Conservation (phyloP, 1,140 invertebrate species). For the Drosophila malerkotliana region DNA sequence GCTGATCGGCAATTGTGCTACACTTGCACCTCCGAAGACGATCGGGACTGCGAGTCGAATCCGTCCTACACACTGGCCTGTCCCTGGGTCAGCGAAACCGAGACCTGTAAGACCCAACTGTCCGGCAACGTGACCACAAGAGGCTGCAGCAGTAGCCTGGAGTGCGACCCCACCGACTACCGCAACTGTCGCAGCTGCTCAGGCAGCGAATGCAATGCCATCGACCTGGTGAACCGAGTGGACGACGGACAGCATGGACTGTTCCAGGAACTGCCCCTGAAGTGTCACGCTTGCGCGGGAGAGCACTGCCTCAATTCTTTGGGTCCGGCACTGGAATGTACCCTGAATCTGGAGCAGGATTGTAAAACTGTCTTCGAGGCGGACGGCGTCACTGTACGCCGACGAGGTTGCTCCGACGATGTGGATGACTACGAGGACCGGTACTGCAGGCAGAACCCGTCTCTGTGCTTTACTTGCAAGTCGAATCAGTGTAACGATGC, state of each 20-base stretch:
- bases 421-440: conserved; percentile 75
- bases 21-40: conserved; percentile 67
- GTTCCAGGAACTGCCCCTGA: conserved; percentile 66
- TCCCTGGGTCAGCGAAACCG: conserved; percentile 52
- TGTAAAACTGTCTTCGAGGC: conserved; percentile 72
- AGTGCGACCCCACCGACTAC: conserved; percentile 58
- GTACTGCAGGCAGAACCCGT: conserved; percentile 60
- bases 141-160: conserved; percentile 65
- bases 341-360: conserved; percentile 58
- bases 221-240: conserved; percentile 61
- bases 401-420: conserved; percentile 72
- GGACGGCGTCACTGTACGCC: conserved; percentile 54
- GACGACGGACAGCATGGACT: conserved; percentile 70
- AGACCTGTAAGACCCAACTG: conserved; percentile 60
- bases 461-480: conserved; percentile 68
- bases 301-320: conserved; percentile 66
- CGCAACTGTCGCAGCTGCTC: conserved; percentile 66
- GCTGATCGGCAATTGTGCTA: conserved; percentile 70
- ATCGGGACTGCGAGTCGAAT: conserved; percentile 60
- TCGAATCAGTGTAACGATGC: conserved; percentile 77
- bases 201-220: conserved; percentile 67
- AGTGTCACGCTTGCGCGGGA: conserved; percentile 65
- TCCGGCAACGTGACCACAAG: conserved; percentile 61
- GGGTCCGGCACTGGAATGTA: conserved; percentile 53
- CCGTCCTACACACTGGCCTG: conserved; percentile 47